These are phyloP conservation scores for Parambassis ranga DNA, from an alignment of 2,797 vertebrate genomes.

Conservation along the genomic window DNA sequence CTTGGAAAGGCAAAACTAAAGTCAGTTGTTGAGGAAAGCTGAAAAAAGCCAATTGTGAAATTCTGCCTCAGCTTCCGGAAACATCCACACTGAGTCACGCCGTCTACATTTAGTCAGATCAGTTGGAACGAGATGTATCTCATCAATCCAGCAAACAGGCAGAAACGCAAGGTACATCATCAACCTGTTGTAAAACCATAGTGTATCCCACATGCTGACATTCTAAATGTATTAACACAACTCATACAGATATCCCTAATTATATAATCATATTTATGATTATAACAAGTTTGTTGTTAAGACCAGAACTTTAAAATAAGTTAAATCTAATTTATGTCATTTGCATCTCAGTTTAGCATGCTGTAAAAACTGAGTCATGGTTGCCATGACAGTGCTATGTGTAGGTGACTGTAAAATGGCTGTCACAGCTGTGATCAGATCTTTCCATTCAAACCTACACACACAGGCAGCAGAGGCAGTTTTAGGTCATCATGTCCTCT, in stretches of 20 bases:
- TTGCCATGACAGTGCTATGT: background rate
- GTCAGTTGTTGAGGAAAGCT: too few species aligned
- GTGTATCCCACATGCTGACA: too few species aligned
- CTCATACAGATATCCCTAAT: too few species aligned
- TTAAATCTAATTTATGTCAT: background rate
- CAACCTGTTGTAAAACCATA: background rate
- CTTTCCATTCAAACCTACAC: constrained; percentile 37
- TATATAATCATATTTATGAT: too few species aligned
- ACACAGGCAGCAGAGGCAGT: constrained; percentile 17
- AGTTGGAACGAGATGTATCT: background rate
- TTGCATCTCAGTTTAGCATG: background rate
- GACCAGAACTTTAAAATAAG: too few species aligned
- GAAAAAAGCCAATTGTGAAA: too few species aligned
- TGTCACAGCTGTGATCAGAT: constrained; percentile 7
- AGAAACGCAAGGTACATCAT: background rate
- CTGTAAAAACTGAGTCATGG: background rate
- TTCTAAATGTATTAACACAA: too few species aligned
- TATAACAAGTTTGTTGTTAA: too few species aligned
- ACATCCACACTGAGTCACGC: too few species aligned
- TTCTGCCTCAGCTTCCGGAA: too few species aligned
- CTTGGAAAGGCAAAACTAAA: too few species aligned
- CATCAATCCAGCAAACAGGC: background rate
- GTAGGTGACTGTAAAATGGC: constrained; percentile 14
- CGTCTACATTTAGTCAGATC: too few species aligned
- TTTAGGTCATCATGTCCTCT: constrained; percentile 22